Base-by-base conservation (phyloP, 2,797 vertebrate species). In the Sciurus vulgaris region DNA sequence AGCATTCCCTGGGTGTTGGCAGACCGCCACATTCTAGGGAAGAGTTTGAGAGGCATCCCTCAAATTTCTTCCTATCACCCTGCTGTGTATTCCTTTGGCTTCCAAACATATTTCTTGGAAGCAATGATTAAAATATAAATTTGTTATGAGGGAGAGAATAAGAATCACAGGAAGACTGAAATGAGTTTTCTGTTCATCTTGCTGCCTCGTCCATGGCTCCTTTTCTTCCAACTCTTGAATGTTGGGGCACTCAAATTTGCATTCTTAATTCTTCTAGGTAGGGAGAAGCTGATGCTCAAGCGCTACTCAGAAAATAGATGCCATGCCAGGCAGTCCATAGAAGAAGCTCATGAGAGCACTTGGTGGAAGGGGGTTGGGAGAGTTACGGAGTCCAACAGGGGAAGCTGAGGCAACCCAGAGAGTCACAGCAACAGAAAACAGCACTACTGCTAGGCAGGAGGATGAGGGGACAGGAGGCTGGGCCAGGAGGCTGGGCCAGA, bases 401-500 rank as follows among this genome's bases (percentile, higher is more conserved):
- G 3, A 41, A 24, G 35, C 12, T 26, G 72, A 77, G 41, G 30
- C 28, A 38, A 94, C 10, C 3, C 26, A 65, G 73, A 76, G 7
- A 61, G 33, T 6, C 65, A 22, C 22, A 56, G 33, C 9, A 54
- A 22, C 1, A 63, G 86, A 49, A 41, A 81, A 2, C 6, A 3
- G 2, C 5, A 5, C 22, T 5, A 9, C 12, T 14, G 8, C 47
- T 3, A 18, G 20, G 7, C 7, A 2, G 17, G 49, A 78, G 67
- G 24, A 8, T 69, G 2, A 59, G 0, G 11, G 38, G 18, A 56
- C 13, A 63, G 20, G 26, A 26, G 3, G 44, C 5, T 4, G 18
- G 12, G 5, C n/a, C n/a, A n/a, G n/a, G n/a, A n/a, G n/a, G n/a
- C 5, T 4, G 18, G 12, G 5, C 14, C 51, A 7, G 13, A 35